A percentile compares a stretch with the other conserved stretches of the same genome.
Evolutionary conservation across 1,140 invertebrate genomes (phyloP).

Genomic region (Drosophila ogumai): DNA sequence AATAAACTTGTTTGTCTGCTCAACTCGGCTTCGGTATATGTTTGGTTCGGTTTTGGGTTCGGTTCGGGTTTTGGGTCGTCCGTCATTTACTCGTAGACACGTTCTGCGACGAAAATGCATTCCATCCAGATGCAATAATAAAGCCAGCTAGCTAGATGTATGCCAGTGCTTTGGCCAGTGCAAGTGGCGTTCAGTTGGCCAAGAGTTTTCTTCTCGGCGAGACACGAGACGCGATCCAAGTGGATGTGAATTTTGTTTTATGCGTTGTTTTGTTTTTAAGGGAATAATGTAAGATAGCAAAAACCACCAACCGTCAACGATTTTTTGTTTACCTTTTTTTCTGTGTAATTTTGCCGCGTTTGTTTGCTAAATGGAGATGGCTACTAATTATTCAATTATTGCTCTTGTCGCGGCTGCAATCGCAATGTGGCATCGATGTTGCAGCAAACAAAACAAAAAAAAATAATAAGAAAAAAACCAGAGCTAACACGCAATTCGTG

Average conservation of each 20-base stretch:
- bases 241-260: conserved; percentile 10
- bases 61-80: conserved; percentile 18
- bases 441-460: not conserved
- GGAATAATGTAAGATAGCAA: conserved; percentile 35
- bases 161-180: not conserved
- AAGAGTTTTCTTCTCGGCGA: conserved; percentile 34
- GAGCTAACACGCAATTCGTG: conserved; percentile 9
- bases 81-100: conserved; percentile 16
- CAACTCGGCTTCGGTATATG: conserved; percentile 21
- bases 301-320: not conserved
- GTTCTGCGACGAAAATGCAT: conserved; percentile 33
- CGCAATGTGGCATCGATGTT: conserved; percentile 25
- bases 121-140: conserved; percentile 43
- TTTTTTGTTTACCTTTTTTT: conserved; percentile 7
- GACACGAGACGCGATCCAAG: conserved; percentile 13
- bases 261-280: not conserved
- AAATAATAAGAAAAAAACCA: conserved; percentile 5
- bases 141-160: conserved; percentile 2
- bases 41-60: conserved; percentile 20
- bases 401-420: conserved; percentile 30
- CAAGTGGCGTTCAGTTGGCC: conserved; percentile 18
- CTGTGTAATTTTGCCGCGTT: conserved; percentile 8
- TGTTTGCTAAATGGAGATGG: conserved; percentile 46
- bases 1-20: conserved; percentile 72
- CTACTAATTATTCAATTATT: conserved; percentile 64